Base-by-base conservation (phyloP, 1,140 invertebrate species). In the Penaeus indicus region DNA sequence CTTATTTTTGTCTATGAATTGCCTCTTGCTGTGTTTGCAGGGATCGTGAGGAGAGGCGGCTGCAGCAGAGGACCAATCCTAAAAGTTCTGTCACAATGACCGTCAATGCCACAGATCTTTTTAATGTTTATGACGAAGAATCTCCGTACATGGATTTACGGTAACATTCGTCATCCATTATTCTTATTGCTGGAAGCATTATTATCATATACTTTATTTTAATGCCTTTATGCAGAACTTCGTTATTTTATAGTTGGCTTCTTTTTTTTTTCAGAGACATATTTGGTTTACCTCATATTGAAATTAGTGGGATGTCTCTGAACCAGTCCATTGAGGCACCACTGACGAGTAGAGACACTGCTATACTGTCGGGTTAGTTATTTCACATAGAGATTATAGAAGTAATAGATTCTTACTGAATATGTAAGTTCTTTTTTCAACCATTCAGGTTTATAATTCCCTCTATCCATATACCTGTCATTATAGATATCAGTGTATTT, bases 321-420 rank as follows among this genome's bases (percentile, higher is more conserved):
- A 95, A 95, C 60, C 98, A 99, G 92, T 97, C 97, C 0, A 97
- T 99, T 77, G 97, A 99, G 93, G 96, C 97, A 75, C 98, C 98
- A 1, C 93, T 99, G 18, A 98, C 97, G 1, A 92, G 95, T 79
- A 95, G 95, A 91, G 96, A 99, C 91, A 97, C 96, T 16, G 94
- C 96, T 78, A 96, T 95, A 0, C 93, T 98, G 90, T 95, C 96
- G 64, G 97, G 97, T 80, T 47, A 90, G 86, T 4, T 16, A 22
- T 42, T 32, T 64, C 19, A 62, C 21, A 1, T 54, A 54, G 54
- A 54, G 54, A 54, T 38, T 77, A 16, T 77, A 25, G 10, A 19
- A n/a, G 7, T 54, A 16, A 27, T 54, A 54, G 10, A 54, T 0
- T 16, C 1, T 54, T 54, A 11, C 16, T 54, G 54, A 16, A 54